Base-by-base conservation (phyloP, 2,113 vertebrate genomes). In the Antennarius striatus region DNA sequence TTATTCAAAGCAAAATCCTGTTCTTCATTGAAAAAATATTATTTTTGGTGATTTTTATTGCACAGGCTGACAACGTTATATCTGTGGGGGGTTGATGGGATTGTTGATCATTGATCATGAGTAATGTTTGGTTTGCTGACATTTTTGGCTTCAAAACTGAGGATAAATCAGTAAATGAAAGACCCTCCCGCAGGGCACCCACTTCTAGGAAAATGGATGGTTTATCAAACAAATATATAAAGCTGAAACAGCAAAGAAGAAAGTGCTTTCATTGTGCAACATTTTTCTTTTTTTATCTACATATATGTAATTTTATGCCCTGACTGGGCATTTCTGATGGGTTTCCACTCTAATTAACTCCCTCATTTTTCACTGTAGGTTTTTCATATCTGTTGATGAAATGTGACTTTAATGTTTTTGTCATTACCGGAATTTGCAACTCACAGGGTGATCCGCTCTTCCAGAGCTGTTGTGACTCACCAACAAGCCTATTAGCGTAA, bases 281-380 rank as follows among this genome's bases (percentile, higher is more conserved):
- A 36, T 7, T 36, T 36, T 36, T 36, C 22, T 22, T 22, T 22
- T 22, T 22, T 22, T 22, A 22, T 22, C 22, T 22, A 22, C 22
- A 22, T 22, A 56, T 47, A 17, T 14, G 46, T 40, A n/a, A 22
- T 30, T 68, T 73, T 61, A 66, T 58, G 48, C 49, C 29, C 78
- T 71, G 52, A 62, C 69, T 69, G 57, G 56, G 28, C 60, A 48
- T 77, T 81, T 80, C 61, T 71, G 40, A 56, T 53, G 32, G 59
- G 56, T 61, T 66, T 65, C 59, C 55, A 17, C 46, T 51, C 49
- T 79, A 80, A 89, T 85, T 77, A 83, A 39, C 75, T 63, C 0
- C 4, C 56, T 63, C 57, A 58, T 80, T 71, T 80, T 42, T 65
- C 14, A 15, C 59, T 54, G n/a, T 45, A 63, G 62, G 65, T 53